Evolutionary conservation across 2,888 invertebrate genomes (phyloP).

Genomic region (Heterodera filipjevi): DNA sequence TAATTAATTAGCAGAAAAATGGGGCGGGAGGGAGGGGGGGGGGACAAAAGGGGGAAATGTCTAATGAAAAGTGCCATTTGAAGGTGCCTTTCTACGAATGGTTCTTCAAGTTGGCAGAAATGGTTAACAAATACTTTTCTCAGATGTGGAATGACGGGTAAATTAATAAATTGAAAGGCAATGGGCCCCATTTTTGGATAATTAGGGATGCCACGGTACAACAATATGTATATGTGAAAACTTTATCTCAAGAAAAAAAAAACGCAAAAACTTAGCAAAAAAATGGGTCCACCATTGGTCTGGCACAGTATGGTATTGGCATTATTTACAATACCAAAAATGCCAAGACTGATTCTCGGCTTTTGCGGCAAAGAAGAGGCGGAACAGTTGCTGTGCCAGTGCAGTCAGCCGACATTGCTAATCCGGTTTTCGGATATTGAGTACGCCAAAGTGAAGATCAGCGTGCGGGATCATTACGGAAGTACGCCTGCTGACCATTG

Average conservation of each 20-base stretch:
- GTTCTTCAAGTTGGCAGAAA: conserved; percentile 64
- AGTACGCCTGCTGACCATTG: conserved; percentile 38
- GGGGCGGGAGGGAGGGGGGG: neutral
- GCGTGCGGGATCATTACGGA: conserved; percentile 56
- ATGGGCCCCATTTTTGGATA: too few relatives aligned
- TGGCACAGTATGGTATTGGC: neutral
- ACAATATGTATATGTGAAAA: too few relatives aligned
- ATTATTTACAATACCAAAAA: neutral
- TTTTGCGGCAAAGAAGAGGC: conserved; percentile 64
- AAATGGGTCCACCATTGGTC: neutral
- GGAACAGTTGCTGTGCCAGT: conserved; percentile 55
- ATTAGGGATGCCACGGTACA: too few relatives aligned
- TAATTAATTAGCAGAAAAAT: too few relatives aligned
- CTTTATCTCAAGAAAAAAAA: too few relatives aligned
- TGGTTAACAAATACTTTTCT: conserved; percentile 62
- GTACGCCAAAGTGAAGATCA: conserved; percentile 63
- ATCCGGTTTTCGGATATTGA: conserved; percentile 58
- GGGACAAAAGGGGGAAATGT: neutral
- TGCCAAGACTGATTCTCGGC: conserved; percentile 53
- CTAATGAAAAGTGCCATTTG: neutral
- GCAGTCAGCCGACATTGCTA: conserved; percentile 42
- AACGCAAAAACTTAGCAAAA: too few relatives aligned
- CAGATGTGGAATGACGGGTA: conserved; percentile 64
- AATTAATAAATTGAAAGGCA: too few relatives aligned
- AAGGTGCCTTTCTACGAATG: conserved; percentile 46